Base-by-base conservation (phyloP, 35 echinoderm and acorn worm species). In the Apostichopus parvimensis region DNA sequence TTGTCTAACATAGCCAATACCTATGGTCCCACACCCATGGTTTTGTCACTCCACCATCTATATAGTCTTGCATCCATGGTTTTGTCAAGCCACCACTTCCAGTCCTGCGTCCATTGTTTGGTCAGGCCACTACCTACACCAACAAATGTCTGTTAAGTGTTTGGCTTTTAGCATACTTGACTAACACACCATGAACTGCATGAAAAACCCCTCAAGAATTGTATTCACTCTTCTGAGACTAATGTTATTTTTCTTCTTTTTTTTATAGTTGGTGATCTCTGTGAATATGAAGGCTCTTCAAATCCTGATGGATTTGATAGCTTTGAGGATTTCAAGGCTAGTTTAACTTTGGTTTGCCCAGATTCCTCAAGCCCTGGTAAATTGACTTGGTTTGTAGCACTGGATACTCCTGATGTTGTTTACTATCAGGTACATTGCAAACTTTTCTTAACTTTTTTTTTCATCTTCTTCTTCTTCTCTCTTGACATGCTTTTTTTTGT, bases 401-500 rank as follows among this genome's bases (percentile, higher is more conserved):
- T 79, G 14, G 76, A 94, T 81, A 94, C 95, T 45, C 94, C 94
- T 8, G 92, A 95, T 62, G 57, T 92, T 0, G 92, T 95, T 7
- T 98, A 98, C 60, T 98, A 98, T 73, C 96, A 98, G 90, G 96
- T 95, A 45, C 34, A 45, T 45, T 45, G 34, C 34, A 45, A 45
- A 45, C 34, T 45, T 45, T 45, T 45, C 15, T 66, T 66, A 65
- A 10, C 14, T 6, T 66, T 17, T 6, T 12, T 66, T 14, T 68
- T 68, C 11, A 68, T 68, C 18, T 5, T 68, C 11, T 9, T 68
- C 18, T 68, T 68, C 11, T 68, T 68, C 64, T 68, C 6, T 68
- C 11, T 68, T 18, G 18, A 18, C 18, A 68, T 14, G 64, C 18
- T 68, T 68, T 68, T 68, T 68, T 68, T 18, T 68, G 64, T 68